Conservation (phyloP, 1,140 invertebrate genomes). For the Reticulitermes speratus region DNA sequence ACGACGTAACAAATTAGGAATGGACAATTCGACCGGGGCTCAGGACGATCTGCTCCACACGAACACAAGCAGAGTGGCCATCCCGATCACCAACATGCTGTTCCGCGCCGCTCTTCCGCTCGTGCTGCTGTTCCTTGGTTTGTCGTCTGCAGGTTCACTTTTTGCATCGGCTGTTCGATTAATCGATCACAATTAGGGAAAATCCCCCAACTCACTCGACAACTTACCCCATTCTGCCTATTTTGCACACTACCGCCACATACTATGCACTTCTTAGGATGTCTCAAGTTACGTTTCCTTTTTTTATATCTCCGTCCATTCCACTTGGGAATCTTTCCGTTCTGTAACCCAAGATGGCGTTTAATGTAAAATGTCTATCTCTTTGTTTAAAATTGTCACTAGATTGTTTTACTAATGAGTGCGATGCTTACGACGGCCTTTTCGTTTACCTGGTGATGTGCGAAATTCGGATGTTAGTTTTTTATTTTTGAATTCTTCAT, state of each 20-base stretch:
- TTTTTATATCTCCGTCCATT: background rate
- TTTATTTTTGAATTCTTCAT: background rate
- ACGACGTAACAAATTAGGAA: background rate
- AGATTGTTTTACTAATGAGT: background rate
- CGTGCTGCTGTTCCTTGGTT: background rate
- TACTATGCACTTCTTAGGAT: background rate
- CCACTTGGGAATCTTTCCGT: background rate
- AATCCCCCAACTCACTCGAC: background rate
- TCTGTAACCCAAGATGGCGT: slow-evolving; percentile 2
- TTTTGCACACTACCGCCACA: background rate
- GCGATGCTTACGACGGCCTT: background rate
- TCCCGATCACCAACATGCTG: background rate
- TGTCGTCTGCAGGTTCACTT: background rate
- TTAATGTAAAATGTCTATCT: background rate
- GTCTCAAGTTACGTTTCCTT: background rate
- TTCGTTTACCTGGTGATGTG: background rate
- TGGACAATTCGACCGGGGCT: background rate
- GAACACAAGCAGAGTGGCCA: background rate
- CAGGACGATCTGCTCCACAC: slow-evolving; percentile 1
- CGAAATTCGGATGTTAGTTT: slow-evolving; percentile 14
- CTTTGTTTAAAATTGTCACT: background rate
- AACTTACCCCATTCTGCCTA: background rate
- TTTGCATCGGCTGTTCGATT: background rate
- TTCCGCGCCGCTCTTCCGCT: background rate
- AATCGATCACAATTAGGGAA: background rate